Evolutionary conservation across 2,797 vertebrate species (phyloP).

Genomic region (Mus caroli): DNA sequence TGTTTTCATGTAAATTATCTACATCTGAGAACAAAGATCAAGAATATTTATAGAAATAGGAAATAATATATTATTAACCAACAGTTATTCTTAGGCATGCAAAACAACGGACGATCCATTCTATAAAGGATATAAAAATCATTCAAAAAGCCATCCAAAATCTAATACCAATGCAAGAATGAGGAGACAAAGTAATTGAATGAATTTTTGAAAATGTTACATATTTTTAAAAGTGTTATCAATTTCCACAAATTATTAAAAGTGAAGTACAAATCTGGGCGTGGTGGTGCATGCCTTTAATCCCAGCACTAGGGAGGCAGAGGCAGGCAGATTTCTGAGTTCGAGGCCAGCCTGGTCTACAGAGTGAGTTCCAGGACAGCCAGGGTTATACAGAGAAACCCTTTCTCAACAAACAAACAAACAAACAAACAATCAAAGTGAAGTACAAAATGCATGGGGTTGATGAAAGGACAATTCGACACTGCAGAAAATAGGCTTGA

Average conservation of each 20-base stretch:
- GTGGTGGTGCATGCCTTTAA: too few species aligned
- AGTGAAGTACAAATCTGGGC: neutral
- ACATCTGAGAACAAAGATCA: neutral
- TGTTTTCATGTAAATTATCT: constrained; percentile 28
- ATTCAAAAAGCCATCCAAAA: neutral
- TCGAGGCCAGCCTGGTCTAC: too few species aligned
- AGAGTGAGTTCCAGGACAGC: too few species aligned
- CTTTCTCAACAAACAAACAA: too few species aligned
- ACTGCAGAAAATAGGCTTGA: neutral
- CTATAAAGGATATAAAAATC: neutral
- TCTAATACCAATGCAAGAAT: neutral
- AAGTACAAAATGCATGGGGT: neutral
- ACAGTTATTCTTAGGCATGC: neutral
- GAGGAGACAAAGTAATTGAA: neutral
- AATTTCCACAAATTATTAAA: neutral
- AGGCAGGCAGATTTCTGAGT: too few species aligned
- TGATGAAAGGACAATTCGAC: neutral
- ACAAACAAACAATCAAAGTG: neutral
- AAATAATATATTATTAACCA: constrained; percentile 8
- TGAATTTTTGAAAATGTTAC: neutral
- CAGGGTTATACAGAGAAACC: too few species aligned
- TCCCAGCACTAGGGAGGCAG: too few species aligned
- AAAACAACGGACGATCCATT: constrained; percentile 9
- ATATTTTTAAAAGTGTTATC: neutral
- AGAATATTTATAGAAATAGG: constrained; percentile 26